Percentiles rank a stretch among this genome's conserved stretches.
Evolutionary conservation across 2,888 invertebrate genomes (phyloP).

Genomic region (Bombylius discolor): DNA sequence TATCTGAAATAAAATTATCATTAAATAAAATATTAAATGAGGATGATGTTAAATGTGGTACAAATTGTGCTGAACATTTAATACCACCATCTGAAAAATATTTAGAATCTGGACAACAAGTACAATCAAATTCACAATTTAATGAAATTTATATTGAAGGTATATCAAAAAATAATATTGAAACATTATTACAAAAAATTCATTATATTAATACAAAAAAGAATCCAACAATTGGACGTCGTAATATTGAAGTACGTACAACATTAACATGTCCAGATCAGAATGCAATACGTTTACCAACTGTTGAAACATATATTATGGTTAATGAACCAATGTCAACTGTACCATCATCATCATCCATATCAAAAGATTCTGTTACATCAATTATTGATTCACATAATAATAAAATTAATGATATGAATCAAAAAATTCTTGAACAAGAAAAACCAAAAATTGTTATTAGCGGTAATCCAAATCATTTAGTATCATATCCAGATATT

Average conservation of each 20-base stretch:
- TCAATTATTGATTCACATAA: constrained; percentile 1
- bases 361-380: not conserved
- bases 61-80: constrained; percentile 33
- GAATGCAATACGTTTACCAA: constrained; percentile 29
- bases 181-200: constrained; percentile 70
- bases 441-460: constrained; percentile 16
- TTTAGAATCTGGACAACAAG: constrained; percentile 65
- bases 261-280: constrained; percentile 32
- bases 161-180: constrained; percentile 79
- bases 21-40: constrained; percentile 22
- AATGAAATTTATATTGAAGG: constrained; percentile 84
- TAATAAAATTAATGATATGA: not conserved
- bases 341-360: not conserved
- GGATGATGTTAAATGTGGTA: constrained; percentile 32
- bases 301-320: constrained; percentile 35
- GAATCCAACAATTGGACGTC: constrained; percentile 88
- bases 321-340: constrained; percentile 25
- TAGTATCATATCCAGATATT: constrained; percentile 35
- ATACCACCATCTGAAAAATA: constrained; percentile 52
- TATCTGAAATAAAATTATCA: constrained; percentile 32
- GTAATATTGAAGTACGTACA: constrained; percentile 46
- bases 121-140: constrained; percentile 47
- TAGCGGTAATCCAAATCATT: constrained; percentile 29
- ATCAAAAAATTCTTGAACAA: not conserved
- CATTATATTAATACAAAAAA: constrained; percentile 84